Conservation (phyloP, 2,113 vertebrate genomes). For the Coregonus clupeaformis region DNA sequence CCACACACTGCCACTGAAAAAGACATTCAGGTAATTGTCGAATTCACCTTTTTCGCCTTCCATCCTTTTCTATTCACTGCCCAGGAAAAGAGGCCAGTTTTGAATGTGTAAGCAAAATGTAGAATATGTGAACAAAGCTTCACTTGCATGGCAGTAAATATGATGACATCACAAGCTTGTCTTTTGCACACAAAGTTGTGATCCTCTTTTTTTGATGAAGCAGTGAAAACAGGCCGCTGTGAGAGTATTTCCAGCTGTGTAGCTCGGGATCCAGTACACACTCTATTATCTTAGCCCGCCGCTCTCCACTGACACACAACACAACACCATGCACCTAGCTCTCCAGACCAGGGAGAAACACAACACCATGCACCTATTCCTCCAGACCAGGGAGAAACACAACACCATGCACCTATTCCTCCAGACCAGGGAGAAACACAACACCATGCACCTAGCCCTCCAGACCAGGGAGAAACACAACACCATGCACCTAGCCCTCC, state of each 20-base stretch:
- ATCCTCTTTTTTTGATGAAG: constrained; percentile 70
- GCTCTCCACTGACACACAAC: background rate
- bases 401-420: no score
- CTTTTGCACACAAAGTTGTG: constrained; percentile 70
- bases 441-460: no score
- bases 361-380: background rate
- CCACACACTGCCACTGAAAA: background rate
- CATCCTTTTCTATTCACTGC: constrained; percentile 52
- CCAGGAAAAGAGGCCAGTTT: constrained; percentile 58
- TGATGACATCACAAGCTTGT: constrained; percentile 73
- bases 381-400: no score
- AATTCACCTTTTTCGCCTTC: constrained; percentile 14
- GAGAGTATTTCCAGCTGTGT: constrained; percentile 52
- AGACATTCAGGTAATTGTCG: constrained; percentile 53
- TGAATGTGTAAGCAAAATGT: constrained; percentile 71
- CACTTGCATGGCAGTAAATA: constrained; percentile 68
- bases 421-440: no score
- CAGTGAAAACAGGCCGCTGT: constrained; percentile 57
- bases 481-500: no score
- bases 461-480: no score
- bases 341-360: background rate
- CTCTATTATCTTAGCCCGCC: background rate
- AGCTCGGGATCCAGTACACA: constrained; percentile 34
- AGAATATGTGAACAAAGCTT: constrained; percentile 66
- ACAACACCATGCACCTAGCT: background rate